Percentiles rank a stretch among this genome's conserved stretches.
Conservation (phyloP, 2,113 vertebrate genomes). For the Tragelaphus buxtoni region DNA sequence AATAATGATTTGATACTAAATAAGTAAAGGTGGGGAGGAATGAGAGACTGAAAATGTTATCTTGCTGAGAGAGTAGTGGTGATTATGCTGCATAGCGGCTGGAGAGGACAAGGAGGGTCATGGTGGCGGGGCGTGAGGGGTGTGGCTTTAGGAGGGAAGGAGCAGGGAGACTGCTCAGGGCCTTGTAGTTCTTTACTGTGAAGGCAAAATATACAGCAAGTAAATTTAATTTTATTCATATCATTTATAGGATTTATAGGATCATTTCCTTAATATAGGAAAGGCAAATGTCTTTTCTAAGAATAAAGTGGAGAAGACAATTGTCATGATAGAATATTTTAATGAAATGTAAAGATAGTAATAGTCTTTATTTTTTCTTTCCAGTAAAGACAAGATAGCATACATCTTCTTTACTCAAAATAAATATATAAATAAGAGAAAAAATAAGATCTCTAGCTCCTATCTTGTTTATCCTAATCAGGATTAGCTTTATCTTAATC, state of each 20-base stretch:
- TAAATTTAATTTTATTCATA: slow-evolving; percentile 37
- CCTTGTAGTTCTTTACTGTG: neutral
- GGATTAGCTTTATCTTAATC: slow-evolving; percentile 88
- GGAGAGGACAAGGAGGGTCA: neutral
- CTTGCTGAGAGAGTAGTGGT: neutral
- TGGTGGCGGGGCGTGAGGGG: neutral
- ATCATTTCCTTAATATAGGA: neutral
- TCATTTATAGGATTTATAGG: neutral
- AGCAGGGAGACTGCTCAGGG: neutral
- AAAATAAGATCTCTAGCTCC: slow-evolving; percentile 79
- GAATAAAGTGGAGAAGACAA: slow-evolving; percentile 13
- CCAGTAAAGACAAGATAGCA: slow-evolving; percentile 53
- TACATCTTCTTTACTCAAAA: slow-evolving; percentile 70
- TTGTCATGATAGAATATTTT: slow-evolving; percentile 16
- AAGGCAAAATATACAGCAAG: neutral
- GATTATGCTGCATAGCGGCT: neutral
- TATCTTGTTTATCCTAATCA: slow-evolving; percentile 89
- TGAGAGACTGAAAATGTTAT: neutral
- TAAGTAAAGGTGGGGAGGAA: neutral
- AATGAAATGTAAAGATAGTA: slow-evolving; percentile 31
- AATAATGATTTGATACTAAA: neutral
- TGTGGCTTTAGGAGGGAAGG: neutral
- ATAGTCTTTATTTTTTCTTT: slow-evolving; percentile 63
- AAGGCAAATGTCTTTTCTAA: slow-evolving; percentile 43
- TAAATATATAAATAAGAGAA: slow-evolving; percentile 78